Evolutionary conservation across 2,888 invertebrate genomes (phyloP).

Genomic region (Panorpa germanica): DNA sequence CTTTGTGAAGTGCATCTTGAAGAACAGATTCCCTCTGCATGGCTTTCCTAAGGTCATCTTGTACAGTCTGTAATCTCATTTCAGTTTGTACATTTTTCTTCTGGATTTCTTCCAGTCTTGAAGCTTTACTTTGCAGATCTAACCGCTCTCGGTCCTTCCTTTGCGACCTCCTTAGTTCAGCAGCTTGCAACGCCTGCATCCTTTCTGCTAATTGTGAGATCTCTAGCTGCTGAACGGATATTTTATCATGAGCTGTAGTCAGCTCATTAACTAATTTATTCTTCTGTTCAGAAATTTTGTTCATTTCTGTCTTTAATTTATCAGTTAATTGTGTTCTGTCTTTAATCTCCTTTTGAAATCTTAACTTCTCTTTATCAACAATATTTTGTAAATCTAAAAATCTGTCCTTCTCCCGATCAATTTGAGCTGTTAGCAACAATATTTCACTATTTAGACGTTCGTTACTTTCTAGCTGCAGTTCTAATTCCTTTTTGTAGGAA

Average conservation of each 20-base stretch:
- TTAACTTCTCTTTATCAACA: conserved; percentile 24
- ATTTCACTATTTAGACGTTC: conserved; percentile 30
- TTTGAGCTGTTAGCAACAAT: conserved; percentile 27
- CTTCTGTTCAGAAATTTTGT: conserved; percentile 21
- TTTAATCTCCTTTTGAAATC: conserved; percentile 22
- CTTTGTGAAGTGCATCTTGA: conserved; percentile 20
- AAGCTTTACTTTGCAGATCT: conserved; percentile 19
- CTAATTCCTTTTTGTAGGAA: conserved; percentile 14
- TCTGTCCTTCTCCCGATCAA: conserved; percentile 30
- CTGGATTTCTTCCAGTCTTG: conserved; percentile 21
- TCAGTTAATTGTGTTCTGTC: conserved; percentile 24
- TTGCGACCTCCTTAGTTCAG: conserved; percentile 20
- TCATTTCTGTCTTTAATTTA: conserved; percentile 23
- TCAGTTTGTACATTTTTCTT: no score
- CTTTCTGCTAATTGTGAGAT: conserved; percentile 29
- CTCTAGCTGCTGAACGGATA: conserved; percentile 21
- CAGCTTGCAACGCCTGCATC: conserved; percentile 22
- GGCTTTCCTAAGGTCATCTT: no score
- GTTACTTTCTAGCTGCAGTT: conserved; percentile 26
- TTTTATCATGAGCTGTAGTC: conserved; percentile 11
- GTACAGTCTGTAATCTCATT: no score
- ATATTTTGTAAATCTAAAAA: conserved; percentile 25
- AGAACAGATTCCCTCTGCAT: conserved; percentile 22
- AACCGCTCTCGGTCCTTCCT: conserved; percentile 21
- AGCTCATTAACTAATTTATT: conserved; percentile 19